These are phyloP conservation scores for Danio rerio DNA, from an alignment of 2,113 vertebrate species.

Conservation along the genomic window DNA sequence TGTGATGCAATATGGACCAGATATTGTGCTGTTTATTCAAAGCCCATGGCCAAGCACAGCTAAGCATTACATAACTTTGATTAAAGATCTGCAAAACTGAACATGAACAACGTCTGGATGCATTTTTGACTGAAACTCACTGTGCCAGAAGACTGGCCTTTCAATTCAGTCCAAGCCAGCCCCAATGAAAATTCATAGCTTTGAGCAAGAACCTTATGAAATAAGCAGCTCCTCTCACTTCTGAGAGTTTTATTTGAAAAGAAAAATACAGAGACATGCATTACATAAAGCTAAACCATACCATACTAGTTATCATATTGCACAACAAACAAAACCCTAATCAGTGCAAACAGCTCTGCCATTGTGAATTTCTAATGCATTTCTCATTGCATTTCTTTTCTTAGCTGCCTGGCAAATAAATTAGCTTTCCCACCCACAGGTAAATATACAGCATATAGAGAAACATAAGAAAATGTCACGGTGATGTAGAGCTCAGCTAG, in stretches of 20 bases:
- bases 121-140: neutral
- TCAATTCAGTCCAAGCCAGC: slow-evolving; percentile 7
- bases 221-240: neutral
- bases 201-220: slow-evolving; percentile 15
- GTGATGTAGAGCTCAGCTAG: neutral
- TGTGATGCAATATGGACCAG: neutral
- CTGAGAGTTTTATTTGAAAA: neutral
- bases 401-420: neutral
- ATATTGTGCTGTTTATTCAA: neutral
- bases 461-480: neutral
- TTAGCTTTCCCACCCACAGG: neutral
- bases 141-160: slow-evolving; percentile 11
- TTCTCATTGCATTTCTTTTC: neutral
- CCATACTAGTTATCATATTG: neutral
- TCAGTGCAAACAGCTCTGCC: neutral
- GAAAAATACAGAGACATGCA: neutral
- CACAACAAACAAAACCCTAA: neutral
- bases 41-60: neutral
- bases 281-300: neutral
- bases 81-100: slow-evolving; percentile 19
- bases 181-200: slow-evolving; percentile 18
- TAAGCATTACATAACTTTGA: slow-evolving; percentile 4
- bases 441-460: neutral
- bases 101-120: slow-evolving; percentile 9
- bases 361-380: neutral